Evolutionary conservation across 2,888 invertebrate genomes (phyloP).

Genomic region (Orthonevra nobilis): DNA sequence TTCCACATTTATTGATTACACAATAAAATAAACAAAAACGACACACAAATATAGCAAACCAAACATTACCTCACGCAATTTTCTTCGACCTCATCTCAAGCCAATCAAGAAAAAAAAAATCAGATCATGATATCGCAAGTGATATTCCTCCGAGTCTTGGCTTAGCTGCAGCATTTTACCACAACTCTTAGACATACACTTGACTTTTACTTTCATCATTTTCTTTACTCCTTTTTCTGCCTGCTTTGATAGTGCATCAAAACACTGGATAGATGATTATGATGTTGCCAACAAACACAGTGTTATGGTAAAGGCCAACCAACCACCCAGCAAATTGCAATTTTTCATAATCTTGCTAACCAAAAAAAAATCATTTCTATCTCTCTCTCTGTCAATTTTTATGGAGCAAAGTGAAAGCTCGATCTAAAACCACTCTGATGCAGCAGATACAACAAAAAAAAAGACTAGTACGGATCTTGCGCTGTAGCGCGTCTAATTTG

Average conservation of each 20-base stretch:
- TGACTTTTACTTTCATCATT: slow-evolving; percentile 68
- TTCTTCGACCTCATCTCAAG: slow-evolving; percentile 24
- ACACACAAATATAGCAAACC: slow-evolving; percentile 1
- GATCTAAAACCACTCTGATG: slow-evolving; percentile 5
- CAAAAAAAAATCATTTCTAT: slow-evolving; percentile 42
- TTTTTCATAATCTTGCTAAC: slow-evolving; percentile 69
- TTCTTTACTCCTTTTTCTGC: neutral
- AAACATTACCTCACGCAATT: slow-evolving; percentile 61
- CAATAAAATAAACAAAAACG: slow-evolving; percentile 44
- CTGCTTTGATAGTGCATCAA: slow-evolving; percentile 26
- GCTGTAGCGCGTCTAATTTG: slow-evolving; percentile 66
- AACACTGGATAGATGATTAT: neutral
- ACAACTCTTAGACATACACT: slow-evolving; percentile 44
- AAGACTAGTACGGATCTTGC: slow-evolving; percentile 43
- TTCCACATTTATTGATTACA: slow-evolving; percentile 37
- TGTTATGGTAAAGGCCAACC: slow-evolving; percentile 61
- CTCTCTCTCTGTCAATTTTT: too few species aligned
- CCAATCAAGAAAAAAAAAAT: slow-evolving; percentile 38
- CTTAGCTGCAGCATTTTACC: neutral
- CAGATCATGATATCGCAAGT: slow-evolving; percentile 47
- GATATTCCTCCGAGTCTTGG: slow-evolving; percentile 17
- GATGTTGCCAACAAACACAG: slow-evolving; percentile 42
- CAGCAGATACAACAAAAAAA: neutral
- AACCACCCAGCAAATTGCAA: slow-evolving; percentile 46
- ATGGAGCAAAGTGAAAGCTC: slow-evolving; percentile 72